These are phyloP conservation scores for Gambusia holbrooki DNA, from an alignment of 2,113 vertebrate species.

Conservation along the genomic window DNA sequence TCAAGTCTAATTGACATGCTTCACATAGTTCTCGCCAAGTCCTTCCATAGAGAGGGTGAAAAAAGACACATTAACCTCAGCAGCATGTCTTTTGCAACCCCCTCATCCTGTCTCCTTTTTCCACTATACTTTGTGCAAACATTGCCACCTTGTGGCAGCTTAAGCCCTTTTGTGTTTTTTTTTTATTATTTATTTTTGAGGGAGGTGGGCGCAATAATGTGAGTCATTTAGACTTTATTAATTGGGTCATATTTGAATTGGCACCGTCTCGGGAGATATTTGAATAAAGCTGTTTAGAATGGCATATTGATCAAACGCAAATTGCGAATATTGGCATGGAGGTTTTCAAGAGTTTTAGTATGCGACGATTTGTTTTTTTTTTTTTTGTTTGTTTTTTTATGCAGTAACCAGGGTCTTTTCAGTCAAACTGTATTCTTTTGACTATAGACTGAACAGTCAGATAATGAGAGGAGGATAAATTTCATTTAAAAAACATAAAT, in stretches of 20 bases:
- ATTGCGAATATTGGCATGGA: background rate
- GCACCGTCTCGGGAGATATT: conserved; percentile 27
- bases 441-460: conserved; percentile 27
- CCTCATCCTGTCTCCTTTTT: conserved; percentile 73
- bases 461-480: conserved; percentile 10
- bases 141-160: conserved; percentile 95
- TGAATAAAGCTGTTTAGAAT: conserved; percentile 31
- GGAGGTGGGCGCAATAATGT: conserved; percentile 55
- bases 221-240: conserved; percentile 68
- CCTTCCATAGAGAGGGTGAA: conserved; percentile 16
- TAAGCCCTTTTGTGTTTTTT: conserved; percentile 58
- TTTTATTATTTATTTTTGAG: conserved; percentile 54
- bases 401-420: conserved; percentile 41
- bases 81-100: conserved; percentile 59
- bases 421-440: conserved; percentile 31
- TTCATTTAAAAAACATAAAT: background rate
- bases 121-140: conserved; percentile 89
- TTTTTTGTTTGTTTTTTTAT: conserved; percentile 45
- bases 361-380: conserved; percentile 45
- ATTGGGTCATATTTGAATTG: conserved; percentile 54
- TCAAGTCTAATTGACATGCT: conserved; percentile 23
- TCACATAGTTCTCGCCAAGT: conserved; percentile 36
- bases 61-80: conserved; percentile 57
- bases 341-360: conserved; percentile 23
- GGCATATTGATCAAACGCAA: conserved; percentile 7